Evolutionary conservation across 2,113 vertebrate species (phyloP).

Genomic region (Corythoichthys haematopterus): DNA sequence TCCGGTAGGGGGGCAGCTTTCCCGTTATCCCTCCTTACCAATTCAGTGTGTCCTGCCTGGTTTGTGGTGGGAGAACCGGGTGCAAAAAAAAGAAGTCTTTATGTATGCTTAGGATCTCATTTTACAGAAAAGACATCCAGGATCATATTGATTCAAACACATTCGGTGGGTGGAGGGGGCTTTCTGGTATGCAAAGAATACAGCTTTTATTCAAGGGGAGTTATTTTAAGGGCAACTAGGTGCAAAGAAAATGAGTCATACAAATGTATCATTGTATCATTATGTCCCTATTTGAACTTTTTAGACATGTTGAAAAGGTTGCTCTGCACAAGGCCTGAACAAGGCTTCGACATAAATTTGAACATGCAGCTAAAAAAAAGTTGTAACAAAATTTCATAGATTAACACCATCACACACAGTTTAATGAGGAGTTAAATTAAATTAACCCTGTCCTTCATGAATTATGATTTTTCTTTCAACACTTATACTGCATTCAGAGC

Average conservation of each 20-base stretch:
- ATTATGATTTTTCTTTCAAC: too few relatives aligned
- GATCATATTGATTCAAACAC: conserved; percentile 4
- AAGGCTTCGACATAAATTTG: not conserved
- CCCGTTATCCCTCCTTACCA: conserved; percentile 21
- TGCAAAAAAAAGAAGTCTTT: conserved; percentile 5
- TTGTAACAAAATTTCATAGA: too few relatives aligned
- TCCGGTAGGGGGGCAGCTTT: conserved; percentile 13
- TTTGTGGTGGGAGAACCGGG: conserved; percentile 1
- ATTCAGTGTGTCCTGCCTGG: conserved; percentile 7
- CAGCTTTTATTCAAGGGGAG: not conserved
- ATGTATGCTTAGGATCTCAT: not conserved
- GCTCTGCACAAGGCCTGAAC: not conserved
- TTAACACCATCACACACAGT: too few relatives aligned
- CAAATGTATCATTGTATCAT: not conserved
- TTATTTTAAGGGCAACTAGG: conserved; percentile 3
- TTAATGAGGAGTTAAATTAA: too few relatives aligned
- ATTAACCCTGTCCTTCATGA: too few relatives aligned
- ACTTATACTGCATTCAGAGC: too few relatives aligned
- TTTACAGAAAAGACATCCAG: not conserved
- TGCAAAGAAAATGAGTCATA: not conserved
- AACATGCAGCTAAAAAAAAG: too few relatives aligned
- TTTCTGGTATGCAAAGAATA: not conserved
- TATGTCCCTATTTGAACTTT: not conserved
- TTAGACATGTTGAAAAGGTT: not conserved
- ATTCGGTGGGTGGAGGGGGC: not conserved